Evolutionary conservation across 2,888 invertebrate species (phyloP), one percentile per base, ranked within the genome.

Genomic region (Diadegma fenestrale): DNA sequence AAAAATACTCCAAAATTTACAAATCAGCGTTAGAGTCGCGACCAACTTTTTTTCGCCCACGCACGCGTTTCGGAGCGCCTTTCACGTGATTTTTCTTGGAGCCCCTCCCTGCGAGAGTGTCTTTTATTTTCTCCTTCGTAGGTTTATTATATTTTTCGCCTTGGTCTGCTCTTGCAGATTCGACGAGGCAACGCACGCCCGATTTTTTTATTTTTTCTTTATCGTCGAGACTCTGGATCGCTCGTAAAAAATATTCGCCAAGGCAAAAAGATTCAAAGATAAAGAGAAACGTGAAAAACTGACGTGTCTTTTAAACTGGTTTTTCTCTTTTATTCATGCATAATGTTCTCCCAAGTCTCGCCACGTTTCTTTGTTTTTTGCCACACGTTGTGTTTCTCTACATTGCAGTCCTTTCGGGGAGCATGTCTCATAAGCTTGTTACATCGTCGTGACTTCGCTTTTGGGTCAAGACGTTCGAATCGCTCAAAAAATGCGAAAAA

Each of bases 141-240:
- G 80, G 71, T 72, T 80, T 76, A 77, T 80, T 76, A 84, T 72
- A 76, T 80, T 80, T 71, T 80, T 80, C 64, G 76, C 77, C 84
- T 68, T 76, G 84, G 72, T 51, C 41, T 54, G 66, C 51, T 68
- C 73, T 19, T 71, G 26, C 68, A 73, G 69, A 72, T 45, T 61
- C 81, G 68, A 81, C 73, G 58, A 81, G 78, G 33, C 68, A 76
- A 41, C 69, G 61, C 22, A 43, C n/a, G 61, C 45, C 45, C 19
- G 43, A 75, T 8, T 63, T 37, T 58, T 73, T 54, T 72, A 75
- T 8, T 63, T 37, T 58, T 73, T 54, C 58, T 72, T 54, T 33
- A 54, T 48, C 48, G 61, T 75, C 45, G 43, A 33, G 45, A 48
- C 63, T 37, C 37, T 33, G 75, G 26, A 48, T 41, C 26, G 58